Percentiles rank a stretch among this genome's conserved stretches.
These are phyloP conservation scores for Drosophila subobscura DNA, from an alignment of 1,140 invertebrate species.

Conservation along the genomic window DNA sequence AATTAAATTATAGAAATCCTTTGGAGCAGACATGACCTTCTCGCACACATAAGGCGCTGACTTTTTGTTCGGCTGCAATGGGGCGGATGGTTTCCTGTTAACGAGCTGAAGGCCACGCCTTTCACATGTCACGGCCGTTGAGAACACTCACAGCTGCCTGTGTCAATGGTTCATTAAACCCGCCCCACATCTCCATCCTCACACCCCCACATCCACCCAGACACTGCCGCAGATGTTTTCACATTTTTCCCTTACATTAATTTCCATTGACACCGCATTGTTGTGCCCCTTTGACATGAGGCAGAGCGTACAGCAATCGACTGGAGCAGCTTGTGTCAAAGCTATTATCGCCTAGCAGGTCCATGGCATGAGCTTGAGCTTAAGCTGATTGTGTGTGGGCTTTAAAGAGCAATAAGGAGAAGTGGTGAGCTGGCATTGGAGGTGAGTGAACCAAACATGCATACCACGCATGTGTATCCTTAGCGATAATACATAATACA, in stretches of 20 bases:
- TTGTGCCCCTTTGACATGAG: constrained; percentile 31
- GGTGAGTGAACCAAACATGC: too few relatives aligned
- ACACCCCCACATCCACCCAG: neutral
- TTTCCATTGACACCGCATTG: constrained; percentile 38
- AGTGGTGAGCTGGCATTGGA: too few relatives aligned
- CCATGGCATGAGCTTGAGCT: too few relatives aligned
- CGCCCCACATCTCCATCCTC: constrained; percentile 26
- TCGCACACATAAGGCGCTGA: constrained; percentile 19
- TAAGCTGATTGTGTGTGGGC: too few relatives aligned
- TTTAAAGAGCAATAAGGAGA: too few relatives aligned
- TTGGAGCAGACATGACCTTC: constrained; percentile 6
- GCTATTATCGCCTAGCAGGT: too few relatives aligned
- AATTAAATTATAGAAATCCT: constrained; percentile 21
- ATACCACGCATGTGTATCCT: too few relatives aligned
- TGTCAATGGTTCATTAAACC: constrained; percentile 23
- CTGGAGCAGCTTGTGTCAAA: constrained; percentile 18
- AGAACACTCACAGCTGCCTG: constrained; percentile 45
- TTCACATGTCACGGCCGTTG: constrained; percentile 55
- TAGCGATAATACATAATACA: too few relatives aligned
- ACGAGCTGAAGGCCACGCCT: constrained; percentile 55
- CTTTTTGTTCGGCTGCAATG: neutral
- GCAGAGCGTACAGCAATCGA: constrained; percentile 34
- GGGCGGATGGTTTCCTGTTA: neutral
- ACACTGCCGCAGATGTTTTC: constrained; percentile 10
- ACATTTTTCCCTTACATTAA: constrained; percentile 11